phyloP scores from a whole-genome alignment of 2,113 vertebrate species.

The Neofelis nebulosa region DNA sequence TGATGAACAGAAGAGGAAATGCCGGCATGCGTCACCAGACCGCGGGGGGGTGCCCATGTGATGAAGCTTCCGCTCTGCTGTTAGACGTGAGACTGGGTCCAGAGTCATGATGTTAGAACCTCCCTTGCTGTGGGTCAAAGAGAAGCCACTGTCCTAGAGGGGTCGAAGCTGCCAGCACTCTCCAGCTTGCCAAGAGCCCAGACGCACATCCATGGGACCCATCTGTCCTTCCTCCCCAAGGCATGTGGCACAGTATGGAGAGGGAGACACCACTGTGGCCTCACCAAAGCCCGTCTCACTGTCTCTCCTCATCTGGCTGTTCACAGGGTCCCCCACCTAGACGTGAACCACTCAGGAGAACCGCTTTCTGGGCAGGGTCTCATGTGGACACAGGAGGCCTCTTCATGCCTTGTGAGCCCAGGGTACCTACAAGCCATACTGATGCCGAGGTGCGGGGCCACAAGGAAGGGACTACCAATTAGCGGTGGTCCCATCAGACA shows the following conservation, averaged over 20 bases:
- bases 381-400: neutral
- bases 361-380: neutral
- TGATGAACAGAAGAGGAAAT: neutral
- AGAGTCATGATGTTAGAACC: neutral
- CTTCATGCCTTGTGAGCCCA: neutral
- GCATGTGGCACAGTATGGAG: accelerated
- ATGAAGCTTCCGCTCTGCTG: neutral
- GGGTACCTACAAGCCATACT: neutral
- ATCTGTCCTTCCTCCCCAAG: neutral
- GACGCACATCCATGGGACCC: neutral
- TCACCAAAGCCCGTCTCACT: neutral
- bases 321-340: neutral
- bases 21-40: accelerated
- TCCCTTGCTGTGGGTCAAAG: neutral
- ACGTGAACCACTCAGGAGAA: neutral
- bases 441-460: neutral
- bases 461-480: neutral
- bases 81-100: neutral
- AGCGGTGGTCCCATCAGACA: neutral
- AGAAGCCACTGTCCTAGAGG: neutral
- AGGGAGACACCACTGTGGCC: neutral
- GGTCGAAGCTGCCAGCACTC: neutral
- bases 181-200: accelerated
- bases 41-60: accelerated
- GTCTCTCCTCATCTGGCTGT: neutral